Percentiles rank a stretch among this genome's conserved stretches.
These are phyloP conservation scores for Emmelina monodactyla DNA, from an alignment of 2,888 invertebrate genomes.

Conservation along the genomic window DNA sequence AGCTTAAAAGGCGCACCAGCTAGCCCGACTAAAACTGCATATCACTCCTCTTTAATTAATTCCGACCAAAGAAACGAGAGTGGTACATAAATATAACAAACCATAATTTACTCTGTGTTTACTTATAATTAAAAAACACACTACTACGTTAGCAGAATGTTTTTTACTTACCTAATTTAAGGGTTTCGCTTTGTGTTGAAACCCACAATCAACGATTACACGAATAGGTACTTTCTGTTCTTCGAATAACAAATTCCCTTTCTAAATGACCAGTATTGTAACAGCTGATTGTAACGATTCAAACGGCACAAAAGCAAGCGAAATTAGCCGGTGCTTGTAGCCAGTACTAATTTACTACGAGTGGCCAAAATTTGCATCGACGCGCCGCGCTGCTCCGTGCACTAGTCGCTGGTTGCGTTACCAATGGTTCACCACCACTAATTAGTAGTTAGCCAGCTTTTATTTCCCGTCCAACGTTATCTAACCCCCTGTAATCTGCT, in stretches of 20 bases:
- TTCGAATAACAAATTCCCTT: too few species aligned
- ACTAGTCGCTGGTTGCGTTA: too few species aligned
- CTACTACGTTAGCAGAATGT: too few species aligned
- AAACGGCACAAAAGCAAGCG: constrained; percentile 18
- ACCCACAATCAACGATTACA: too few species aligned
- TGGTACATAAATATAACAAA: too few species aligned
- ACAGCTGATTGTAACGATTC: constrained; percentile 15
- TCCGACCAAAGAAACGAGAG: constrained; percentile 2
- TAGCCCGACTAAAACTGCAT: constrained; percentile 7
- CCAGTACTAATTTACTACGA: constrained; percentile 9
- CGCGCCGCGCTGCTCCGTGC: constrained; percentile 21
- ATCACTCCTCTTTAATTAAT: constrained; percentile 13
- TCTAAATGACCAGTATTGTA: too few species aligned
- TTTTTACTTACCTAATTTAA: too few species aligned
- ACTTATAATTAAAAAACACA: too few species aligned
- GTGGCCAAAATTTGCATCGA: constrained; percentile 35
- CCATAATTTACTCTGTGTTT: too few species aligned
- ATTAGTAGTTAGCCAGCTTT: constrained; percentile 55
- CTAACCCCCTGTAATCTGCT: constrained; percentile 50
- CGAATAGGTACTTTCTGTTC: too few species aligned
- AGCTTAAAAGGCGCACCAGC: constrained; percentile 1
- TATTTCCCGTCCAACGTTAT: constrained; percentile 55
- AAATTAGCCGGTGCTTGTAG: constrained; percentile 15
- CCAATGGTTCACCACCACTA: constrained; percentile 27
- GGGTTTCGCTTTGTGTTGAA: too few species aligned